phyloP scores from a whole-genome alignment of 2,888 invertebrate genomes.

The Patella depressa region DNA sequence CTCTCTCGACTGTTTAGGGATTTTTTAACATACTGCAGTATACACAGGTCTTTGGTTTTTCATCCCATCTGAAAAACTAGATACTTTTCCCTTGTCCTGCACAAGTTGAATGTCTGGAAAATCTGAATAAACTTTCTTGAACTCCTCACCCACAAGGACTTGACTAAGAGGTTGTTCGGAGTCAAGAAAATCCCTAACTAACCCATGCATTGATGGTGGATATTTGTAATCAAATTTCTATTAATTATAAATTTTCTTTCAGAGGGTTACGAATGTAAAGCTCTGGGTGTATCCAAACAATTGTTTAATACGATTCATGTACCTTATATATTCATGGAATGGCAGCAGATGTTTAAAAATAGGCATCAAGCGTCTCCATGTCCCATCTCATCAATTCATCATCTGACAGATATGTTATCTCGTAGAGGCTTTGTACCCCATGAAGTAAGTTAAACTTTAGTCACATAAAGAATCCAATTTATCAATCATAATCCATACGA shows the following conservation, averaged over 20 bases:
- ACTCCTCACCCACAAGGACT: too few relatives aligned
- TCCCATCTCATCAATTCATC: slow-evolving; percentile 35
- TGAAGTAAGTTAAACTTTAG: slow-evolving; percentile 27
- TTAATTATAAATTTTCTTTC: slow-evolving; percentile 28
- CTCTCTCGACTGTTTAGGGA: too few relatives aligned
- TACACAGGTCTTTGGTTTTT: too few relatives aligned
- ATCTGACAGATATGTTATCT: slow-evolving; percentile 38
- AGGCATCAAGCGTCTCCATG: slow-evolving; percentile 47
- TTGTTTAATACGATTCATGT: slow-evolving; percentile 49
- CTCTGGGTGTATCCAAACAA: slow-evolving; percentile 42
- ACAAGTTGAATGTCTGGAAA: too few relatives aligned
- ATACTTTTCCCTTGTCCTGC: too few relatives aligned
- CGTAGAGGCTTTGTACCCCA: slow-evolving; percentile 44
- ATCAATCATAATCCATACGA: not conserved
- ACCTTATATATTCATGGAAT: slow-evolving; percentile 63
- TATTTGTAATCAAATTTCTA: not conserved
- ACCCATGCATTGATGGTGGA: too few relatives aligned
- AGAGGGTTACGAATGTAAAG: slow-evolving; percentile 65
- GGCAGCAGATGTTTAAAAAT: slow-evolving; percentile 57
- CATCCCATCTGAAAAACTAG: too few relatives aligned
- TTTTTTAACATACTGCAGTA: too few relatives aligned
- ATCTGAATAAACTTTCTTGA: too few relatives aligned
- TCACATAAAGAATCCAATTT: not conserved
- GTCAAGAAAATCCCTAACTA: too few relatives aligned
- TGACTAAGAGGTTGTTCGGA: too few relatives aligned